A percentile compares a stretch with the other conserved stretches of the same genome.
Evolutionary conservation across 2,113 vertebrate genomes (phyloP).

Genomic region (Garra rufa): DNA sequence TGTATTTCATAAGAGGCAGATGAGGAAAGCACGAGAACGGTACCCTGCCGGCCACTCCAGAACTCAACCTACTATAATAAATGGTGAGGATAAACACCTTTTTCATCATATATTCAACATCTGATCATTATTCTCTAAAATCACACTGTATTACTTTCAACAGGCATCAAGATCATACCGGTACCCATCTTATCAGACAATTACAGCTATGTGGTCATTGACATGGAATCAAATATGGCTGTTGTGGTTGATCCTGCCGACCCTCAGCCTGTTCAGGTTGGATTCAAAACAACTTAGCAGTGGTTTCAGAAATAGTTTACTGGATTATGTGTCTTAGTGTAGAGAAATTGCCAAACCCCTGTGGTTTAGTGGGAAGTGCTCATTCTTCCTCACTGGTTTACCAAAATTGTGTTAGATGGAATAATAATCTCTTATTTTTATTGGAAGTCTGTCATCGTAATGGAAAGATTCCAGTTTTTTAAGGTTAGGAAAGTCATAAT

Average conservation of each 20-base stretch:
- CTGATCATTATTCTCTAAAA: background rate
- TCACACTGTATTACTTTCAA: background rate
- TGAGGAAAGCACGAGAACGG: slow-evolving; percentile 88
- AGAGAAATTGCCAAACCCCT: slow-evolving; percentile 14
- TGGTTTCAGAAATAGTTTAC: slow-evolving; percentile 1
- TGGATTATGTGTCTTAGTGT: background rate
- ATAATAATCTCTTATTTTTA: background rate
- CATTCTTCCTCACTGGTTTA: background rate
- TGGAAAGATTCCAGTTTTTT: background rate
- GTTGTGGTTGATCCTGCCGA: slow-evolving; percentile 91
- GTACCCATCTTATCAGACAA: slow-evolving; percentile 92
- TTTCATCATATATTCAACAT: background rate
- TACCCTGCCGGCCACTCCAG: slow-evolving; percentile 89
- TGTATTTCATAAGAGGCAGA: slow-evolving; percentile 91
- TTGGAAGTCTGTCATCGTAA: background rate
- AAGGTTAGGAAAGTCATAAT: background rate
- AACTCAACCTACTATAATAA: slow-evolving; percentile 79
- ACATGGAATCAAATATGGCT: slow-evolving; percentile 82
- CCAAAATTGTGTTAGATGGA: background rate
- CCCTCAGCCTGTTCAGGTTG: slow-evolving; percentile 90
- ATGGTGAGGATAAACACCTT: slow-evolving; percentile 75
- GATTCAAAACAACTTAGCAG: slow-evolving; percentile 26
- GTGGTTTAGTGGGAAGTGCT: background rate
- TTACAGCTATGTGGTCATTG: slow-evolving; percentile 95
- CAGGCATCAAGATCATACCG: slow-evolving; percentile 95